Conservation (phyloP, 2,113 vertebrate genomes). For the Xiphias gladius region DNA sequence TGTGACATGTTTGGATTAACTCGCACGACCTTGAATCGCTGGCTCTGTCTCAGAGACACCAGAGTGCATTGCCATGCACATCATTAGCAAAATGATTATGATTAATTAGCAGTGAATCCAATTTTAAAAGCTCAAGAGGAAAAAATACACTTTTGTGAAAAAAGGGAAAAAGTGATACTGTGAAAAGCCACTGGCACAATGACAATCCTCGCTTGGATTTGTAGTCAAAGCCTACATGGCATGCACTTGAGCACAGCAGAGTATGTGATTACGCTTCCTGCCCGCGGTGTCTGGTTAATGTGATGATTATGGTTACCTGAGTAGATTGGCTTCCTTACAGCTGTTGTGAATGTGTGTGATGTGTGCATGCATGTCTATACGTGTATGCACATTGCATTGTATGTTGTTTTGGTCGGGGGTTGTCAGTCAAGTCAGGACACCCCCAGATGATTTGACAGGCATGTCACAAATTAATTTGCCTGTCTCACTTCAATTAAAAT, state of each 20-base stretch:
- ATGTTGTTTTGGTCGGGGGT: slow-evolving; percentile 38
- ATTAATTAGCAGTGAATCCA: slow-evolving; percentile 82
- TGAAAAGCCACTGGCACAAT: slow-evolving; percentile 68
- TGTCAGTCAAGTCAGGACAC: slow-evolving; percentile 42
- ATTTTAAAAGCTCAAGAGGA: slow-evolving; percentile 74
- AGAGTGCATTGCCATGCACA: slow-evolving; percentile 63
- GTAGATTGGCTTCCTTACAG: slow-evolving; percentile 41
- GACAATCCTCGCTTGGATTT: slow-evolving; percentile 57
- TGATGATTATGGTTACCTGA: slow-evolving; percentile 61
- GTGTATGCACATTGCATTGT: background rate
- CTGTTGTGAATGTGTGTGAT: slow-evolving; percentile 22
- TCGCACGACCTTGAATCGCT: slow-evolving; percentile 73
- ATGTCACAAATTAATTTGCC: slow-evolving; percentile 63
- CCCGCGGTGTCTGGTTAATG: slow-evolving; percentile 66
- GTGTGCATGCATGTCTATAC: slow-evolving; percentile 15
- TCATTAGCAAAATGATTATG: slow-evolving; percentile 83
- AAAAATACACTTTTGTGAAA: slow-evolving; percentile 49
- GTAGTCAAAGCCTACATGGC: slow-evolving; percentile 44
- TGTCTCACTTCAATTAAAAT: slow-evolving; percentile 60
- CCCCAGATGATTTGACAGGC: slow-evolving; percentile 57
- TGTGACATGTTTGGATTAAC: slow-evolving; percentile 72
- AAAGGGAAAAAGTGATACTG: slow-evolving; percentile 51
- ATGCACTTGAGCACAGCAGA: slow-evolving; percentile 60
- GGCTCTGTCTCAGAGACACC: slow-evolving; percentile 66
- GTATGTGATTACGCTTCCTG: slow-evolving; percentile 63